Conservation (phyloP, 2,113 vertebrate species). For the Lipotes vexillifer region DNA sequence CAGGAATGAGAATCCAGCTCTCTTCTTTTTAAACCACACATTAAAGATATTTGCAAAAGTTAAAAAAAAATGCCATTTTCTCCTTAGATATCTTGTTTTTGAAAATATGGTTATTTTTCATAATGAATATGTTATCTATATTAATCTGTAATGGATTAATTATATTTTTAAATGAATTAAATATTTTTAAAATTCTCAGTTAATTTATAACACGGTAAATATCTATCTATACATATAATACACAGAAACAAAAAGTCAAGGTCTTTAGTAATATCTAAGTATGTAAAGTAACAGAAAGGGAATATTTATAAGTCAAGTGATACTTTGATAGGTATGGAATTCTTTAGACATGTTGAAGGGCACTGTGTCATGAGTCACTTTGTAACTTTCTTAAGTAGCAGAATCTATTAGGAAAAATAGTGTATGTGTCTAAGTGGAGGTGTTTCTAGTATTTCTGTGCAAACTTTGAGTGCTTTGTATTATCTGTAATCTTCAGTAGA, state of each 20-base stretch:
- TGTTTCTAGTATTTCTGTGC: not conserved
- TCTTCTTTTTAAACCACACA: not conserved
- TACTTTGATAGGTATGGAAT: not conserved
- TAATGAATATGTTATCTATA: not conserved
- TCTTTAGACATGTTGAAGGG: not conserved
- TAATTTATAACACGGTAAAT: not conserved
- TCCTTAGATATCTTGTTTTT: not conserved
- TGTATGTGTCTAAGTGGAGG: not conserved
- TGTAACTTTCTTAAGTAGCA: not conserved
- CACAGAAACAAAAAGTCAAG: not conserved
- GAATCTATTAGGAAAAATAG: not conserved
- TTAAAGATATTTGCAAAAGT: not conserved
- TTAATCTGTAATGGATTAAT: not conserved
- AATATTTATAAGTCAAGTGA: not conserved
- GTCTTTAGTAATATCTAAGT: not conserved
- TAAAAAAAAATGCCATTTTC: not conserved
- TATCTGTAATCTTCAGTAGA: not conserved
- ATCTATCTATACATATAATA: not conserved
- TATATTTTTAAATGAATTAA: slow-evolving; percentile 3
- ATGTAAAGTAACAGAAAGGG: not conserved
- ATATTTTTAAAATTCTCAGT: not conserved
- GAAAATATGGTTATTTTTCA: not conserved
- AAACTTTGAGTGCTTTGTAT: slow-evolving; percentile 40
- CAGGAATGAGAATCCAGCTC: not conserved
- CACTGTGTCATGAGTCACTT: not conserved